Evolutionary conservation across 2,888 invertebrate genomes (phyloP).

Genomic region (Neoscelio sp.): DNA sequence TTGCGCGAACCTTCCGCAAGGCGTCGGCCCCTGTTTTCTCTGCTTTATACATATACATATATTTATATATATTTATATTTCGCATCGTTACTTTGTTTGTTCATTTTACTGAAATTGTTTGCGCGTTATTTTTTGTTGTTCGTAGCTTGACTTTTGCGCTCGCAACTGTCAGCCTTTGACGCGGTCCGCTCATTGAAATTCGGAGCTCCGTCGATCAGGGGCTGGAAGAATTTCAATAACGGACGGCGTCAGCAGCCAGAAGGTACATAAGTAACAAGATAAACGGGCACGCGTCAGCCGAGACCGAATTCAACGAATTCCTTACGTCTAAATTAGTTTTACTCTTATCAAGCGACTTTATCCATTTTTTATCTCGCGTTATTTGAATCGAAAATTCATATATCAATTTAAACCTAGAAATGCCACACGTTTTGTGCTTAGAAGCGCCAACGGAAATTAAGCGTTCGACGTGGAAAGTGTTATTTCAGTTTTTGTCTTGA

Average conservation of each 20-base stretch:
- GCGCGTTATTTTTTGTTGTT: conserved; percentile 25
- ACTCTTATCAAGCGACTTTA: conserved; percentile 16
- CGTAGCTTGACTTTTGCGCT: conserved; percentile 51
- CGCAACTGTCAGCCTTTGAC: conserved; percentile 57
- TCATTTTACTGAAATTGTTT: conserved; percentile 48
- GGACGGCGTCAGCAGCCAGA: conserved; percentile 21
- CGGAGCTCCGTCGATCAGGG: not conserved
- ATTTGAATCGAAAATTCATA: not conserved
- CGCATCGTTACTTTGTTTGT: conserved; percentile 54
- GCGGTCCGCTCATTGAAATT: conserved; percentile 28
- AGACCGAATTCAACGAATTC: conserved; percentile 35
- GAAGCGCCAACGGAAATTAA: conserved; percentile 11
- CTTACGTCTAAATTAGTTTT: conserved; percentile 37
- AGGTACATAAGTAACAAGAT: conserved; percentile 64
- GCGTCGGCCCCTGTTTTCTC: no score
- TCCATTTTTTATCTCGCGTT: conserved; percentile 2
- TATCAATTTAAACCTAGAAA: conserved; percentile 9
- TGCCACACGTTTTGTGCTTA: conserved; percentile 1
- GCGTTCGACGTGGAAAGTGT: no score
- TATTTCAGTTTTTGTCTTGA: no score
- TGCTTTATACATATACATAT: conserved; percentile 21
- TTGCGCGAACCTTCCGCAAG: no score
- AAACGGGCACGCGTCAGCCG: conserved; percentile 47
- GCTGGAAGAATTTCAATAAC: conserved; percentile 29
- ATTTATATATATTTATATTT: conserved; percentile 62